Conservation (phyloP, 2,113 vertebrate species). For the Cololabis saira region DNA sequence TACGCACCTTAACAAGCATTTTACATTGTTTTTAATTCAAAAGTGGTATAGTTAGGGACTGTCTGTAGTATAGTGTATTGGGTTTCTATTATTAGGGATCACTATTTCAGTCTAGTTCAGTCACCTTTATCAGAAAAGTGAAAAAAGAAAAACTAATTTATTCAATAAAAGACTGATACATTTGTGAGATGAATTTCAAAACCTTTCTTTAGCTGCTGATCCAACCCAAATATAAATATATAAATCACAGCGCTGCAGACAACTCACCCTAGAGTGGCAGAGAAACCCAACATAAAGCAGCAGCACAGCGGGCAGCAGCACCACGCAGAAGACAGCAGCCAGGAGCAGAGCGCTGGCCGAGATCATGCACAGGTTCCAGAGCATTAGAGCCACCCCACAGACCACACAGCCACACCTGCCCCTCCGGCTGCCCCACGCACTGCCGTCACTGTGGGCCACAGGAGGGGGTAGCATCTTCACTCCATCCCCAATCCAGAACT, state of each 20-base stretch:
- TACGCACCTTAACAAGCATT: no score
- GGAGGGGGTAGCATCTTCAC: conserved; percentile 83
- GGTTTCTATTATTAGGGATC: no score
- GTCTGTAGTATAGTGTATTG: no score
- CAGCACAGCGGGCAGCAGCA: conserved; percentile 85
- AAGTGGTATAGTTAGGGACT: no score
- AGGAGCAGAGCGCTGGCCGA: conserved; percentile 79
- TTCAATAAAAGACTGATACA: no score
- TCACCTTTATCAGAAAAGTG: no score
- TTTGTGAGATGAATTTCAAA: no score
- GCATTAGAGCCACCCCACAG: conserved; percentile 82
- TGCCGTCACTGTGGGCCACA: conserved; percentile 68
- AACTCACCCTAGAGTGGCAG: conserved; percentile 89
- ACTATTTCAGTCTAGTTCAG: no score
- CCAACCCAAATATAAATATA: no score
- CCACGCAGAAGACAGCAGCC: conserved; percentile 76
- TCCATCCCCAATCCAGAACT: conserved; percentile 72
- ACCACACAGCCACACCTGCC: conserved; percentile 83
- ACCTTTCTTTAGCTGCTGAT: no score
- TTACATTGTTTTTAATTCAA: no score
- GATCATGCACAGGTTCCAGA: conserved; percentile 84
- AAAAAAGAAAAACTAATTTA: no score
- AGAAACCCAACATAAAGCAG: conserved; percentile 88
- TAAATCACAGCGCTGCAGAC: background rate
- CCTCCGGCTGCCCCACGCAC: conserved; percentile 79